Conservation (phyloP, 2,113 vertebrate species). For the Tupaia chinensis region DNA sequence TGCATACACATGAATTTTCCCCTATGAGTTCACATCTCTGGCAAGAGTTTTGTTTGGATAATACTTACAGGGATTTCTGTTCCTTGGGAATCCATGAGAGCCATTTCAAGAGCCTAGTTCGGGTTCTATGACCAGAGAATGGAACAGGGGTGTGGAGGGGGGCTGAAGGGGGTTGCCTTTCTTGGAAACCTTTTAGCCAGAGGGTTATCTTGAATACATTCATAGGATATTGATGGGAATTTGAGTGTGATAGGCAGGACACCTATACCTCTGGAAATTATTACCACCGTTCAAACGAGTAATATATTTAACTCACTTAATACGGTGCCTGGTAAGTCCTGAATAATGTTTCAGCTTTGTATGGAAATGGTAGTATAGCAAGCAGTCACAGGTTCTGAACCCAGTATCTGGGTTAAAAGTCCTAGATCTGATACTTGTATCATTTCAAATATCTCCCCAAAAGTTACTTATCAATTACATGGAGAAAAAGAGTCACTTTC, state of each 20-base stretch:
- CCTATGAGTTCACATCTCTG: slow-evolving; percentile 23
- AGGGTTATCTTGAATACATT: not conserved
- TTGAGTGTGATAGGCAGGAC: not conserved
- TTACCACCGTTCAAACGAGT: not conserved
- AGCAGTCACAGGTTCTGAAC: not conserved
- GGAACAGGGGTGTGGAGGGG: not conserved
- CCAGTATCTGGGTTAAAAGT: not conserved
- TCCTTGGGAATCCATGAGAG: slow-evolving; percentile 22
- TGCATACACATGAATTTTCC: slow-evolving; percentile 31
- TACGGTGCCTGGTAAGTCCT: not conserved
- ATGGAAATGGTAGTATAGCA: not conserved
- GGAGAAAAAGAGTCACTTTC: not conserved
- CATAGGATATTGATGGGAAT: not conserved
- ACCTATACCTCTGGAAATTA: not conserved
- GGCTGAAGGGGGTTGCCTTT: not conserved
- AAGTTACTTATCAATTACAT: not conserved
- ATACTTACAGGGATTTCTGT: slow-evolving; percentile 40
- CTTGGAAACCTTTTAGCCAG: not conserved
- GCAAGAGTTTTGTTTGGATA: slow-evolving; percentile 60
- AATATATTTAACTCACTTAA: not conserved
- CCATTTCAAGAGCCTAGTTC: not conserved
- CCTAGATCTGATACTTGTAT: not conserved
- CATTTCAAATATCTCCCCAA: not conserved
- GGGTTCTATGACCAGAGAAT: not conserved
- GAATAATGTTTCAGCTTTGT: rapidly evolving